Evolutionary conservation across 2,797 vertebrate species (phyloP), one percentile per base, ranked within the genome.

Genomic region (Brachymystax lenok): DNA sequence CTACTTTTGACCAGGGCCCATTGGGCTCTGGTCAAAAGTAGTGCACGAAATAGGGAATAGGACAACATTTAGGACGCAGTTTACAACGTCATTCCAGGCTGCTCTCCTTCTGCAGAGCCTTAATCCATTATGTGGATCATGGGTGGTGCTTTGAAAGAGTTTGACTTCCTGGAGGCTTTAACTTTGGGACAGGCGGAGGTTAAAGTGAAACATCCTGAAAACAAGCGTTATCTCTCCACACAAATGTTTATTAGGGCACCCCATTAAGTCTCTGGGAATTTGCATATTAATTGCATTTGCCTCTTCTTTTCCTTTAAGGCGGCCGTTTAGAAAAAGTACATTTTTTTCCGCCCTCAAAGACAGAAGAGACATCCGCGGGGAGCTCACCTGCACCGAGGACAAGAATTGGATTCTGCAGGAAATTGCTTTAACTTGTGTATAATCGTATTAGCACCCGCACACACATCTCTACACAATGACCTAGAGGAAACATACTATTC

Each of bases 251-350:
- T 93, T 91, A 92, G 92, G 92, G 88, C 90, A 89, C 86, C 89
- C 69, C 89, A 90, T 92, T 92, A 90, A 92, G 92, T 90, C 89
- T 84, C 80, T 28, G 82, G 74, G 82, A 87, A 95, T 95, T 95
- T 93, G 91, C 94, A 95, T 95, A 93, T 94, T 95, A 94, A 95
- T 95, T 94, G 90, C 93, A 93, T 94, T 93, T 89, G 84, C 28
- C 87, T 81, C 83, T 86, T 88, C 90, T 77, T 88, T 88, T 88
- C 87, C 91, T 93, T 75, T 87, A 92, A 92, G 92, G 91, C 91
- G 89, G 90, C 89, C 90, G 91, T 89, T 92, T 92, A 90, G 93
- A 21, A 21, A 19, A 91, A 91, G 89, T 90, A 87, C 91, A 88
- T 91, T 90, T 82, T 91, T 89, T 89, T 88, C 91, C 90, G 13